Conservation (phyloP, 2,888 invertebrate genomes). For the Drosophila histrio region DNA sequence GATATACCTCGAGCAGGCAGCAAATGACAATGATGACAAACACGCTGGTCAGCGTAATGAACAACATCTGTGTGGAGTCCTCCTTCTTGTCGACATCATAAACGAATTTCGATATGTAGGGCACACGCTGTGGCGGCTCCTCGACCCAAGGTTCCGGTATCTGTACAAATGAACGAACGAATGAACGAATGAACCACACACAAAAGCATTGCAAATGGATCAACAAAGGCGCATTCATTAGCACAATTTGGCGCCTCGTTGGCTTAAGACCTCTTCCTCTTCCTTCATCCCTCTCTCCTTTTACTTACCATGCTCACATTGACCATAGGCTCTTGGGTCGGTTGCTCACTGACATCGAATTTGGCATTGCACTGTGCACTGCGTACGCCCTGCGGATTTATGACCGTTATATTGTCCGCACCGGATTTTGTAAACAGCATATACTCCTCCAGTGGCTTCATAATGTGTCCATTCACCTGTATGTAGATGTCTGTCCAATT, state of each 20-base stretch:
- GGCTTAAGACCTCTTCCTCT: neutral
- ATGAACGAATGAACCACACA: too few species aligned
- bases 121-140: slow-evolving; percentile 91
- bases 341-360: slow-evolving; percentile 88
- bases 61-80: slow-evolving; percentile 92
- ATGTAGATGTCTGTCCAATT: slow-evolving; percentile 90
- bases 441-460: slow-evolving; percentile 96
- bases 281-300: neutral
- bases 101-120: slow-evolving; percentile 89
- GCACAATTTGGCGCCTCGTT: slow-evolving; percentile 48
- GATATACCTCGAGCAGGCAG: slow-evolving; percentile 90
- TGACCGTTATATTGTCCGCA: slow-evolving; percentile 93
- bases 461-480: slow-evolving; percentile 91
- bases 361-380: slow-evolving; percentile 93
- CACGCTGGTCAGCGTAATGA: slow-evolving; percentile 90
- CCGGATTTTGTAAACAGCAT: slow-evolving; percentile 95
- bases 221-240: slow-evolving; percentile 66
- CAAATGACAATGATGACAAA: slow-evolving; percentile 89
- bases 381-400: slow-evolving; percentile 93
- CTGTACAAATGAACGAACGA: slow-evolving; percentile 35
- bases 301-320: slow-evolving; percentile 86
- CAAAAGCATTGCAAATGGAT: slow-evolving; percentile 6
- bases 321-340: slow-evolving; percentile 86
- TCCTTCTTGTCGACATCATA: slow-evolving; percentile 90
- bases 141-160: slow-evolving; percentile 88